Percentiles rank a stretch among this genome's conserved stretches.
Conservation (phyloP, 2,888 invertebrate genomes). For the Ennomos fuscantarius region DNA sequence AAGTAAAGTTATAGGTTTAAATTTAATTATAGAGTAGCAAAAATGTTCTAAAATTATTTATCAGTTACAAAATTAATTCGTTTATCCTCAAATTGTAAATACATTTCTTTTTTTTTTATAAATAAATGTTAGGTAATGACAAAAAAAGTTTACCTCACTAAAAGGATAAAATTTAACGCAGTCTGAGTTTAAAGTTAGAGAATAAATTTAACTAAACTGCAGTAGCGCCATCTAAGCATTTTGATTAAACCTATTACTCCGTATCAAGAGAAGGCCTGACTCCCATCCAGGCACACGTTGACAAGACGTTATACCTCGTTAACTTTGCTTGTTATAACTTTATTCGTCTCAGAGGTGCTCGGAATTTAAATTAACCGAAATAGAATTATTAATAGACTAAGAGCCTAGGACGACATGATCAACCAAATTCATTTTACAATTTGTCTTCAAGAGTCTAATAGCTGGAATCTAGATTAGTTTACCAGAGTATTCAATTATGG, state of each 20-base stretch:
- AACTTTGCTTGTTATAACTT: conserved; percentile 81
- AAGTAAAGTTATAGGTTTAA: too few species aligned
- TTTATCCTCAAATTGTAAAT: too few species aligned
- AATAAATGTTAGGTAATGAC: too few species aligned
- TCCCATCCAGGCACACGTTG: conserved; percentile 46
- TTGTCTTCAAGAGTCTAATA: too few species aligned
- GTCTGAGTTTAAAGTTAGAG: not conserved
- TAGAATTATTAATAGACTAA: conserved; percentile 58
- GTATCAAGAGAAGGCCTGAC: conserved; percentile 34
- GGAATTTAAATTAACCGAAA: conserved; percentile 68
- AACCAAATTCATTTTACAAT: not conserved
- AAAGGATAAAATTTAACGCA: not conserved
- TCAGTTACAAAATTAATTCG: too few species aligned
- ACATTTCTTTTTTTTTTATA: too few species aligned
- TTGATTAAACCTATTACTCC: conserved; percentile 35
- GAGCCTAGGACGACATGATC: conserved; percentile 34
- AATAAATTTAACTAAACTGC: conserved; percentile 13
- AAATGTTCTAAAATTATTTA: too few species aligned
- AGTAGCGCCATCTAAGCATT: conserved; percentile 11
- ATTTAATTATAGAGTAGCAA: too few species aligned
- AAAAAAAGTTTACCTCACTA: too few species aligned
- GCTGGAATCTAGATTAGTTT: too few species aligned
- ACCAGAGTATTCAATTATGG: too few species aligned
- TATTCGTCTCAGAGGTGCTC: conserved; percentile 62
- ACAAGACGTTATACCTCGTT: conserved; percentile 67